These are phyloP conservation scores for Epizoanthus stellaris DNA, from an alignment of 92 coral and sea anemone species.

Conservation along the genomic window DNA sequence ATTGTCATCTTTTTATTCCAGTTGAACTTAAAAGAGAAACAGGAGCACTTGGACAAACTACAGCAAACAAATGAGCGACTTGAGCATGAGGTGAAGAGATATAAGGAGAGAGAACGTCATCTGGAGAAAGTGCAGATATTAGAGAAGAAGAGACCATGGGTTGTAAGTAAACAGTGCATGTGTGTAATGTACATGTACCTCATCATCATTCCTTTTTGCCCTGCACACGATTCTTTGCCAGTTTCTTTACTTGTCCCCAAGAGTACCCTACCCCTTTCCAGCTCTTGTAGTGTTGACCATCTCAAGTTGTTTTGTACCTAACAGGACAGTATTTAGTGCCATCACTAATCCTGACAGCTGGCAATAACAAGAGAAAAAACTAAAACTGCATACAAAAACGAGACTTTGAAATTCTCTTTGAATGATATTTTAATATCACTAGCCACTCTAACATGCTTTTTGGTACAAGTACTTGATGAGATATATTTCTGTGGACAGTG, in stretches of 20 bases:
- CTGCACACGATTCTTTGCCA: background rate
- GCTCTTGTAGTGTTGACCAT: no score
- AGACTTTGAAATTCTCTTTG: no score
- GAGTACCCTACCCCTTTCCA: no score
- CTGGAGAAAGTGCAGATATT: conserved; percentile 87
- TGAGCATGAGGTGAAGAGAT: conserved; percentile 93
- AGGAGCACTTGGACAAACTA: conserved; percentile 82
- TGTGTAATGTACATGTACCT: background rate
- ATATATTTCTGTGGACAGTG: no score
- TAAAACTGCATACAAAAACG: no score
- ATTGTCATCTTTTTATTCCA: conserved; percentile 7
- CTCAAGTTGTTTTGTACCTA: no score
- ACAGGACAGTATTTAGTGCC: no score
- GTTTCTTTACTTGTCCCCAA: background rate
- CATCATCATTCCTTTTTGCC: background rate
- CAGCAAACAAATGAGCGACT: conserved; percentile 90
- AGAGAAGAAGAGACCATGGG: conserved; percentile 98
- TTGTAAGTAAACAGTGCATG: conserved; percentile 61
- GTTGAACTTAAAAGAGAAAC: conserved; percentile 79
- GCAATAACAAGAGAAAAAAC: no score
- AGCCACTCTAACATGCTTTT: no score
- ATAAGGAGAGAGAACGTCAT: conserved; percentile 89
- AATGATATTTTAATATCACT: no score
- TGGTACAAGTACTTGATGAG: no score
- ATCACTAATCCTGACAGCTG: no score